Evolutionary conservation across 2,113 vertebrate species (phyloP).

Genomic region (Lasiurus cinereus): DNA sequence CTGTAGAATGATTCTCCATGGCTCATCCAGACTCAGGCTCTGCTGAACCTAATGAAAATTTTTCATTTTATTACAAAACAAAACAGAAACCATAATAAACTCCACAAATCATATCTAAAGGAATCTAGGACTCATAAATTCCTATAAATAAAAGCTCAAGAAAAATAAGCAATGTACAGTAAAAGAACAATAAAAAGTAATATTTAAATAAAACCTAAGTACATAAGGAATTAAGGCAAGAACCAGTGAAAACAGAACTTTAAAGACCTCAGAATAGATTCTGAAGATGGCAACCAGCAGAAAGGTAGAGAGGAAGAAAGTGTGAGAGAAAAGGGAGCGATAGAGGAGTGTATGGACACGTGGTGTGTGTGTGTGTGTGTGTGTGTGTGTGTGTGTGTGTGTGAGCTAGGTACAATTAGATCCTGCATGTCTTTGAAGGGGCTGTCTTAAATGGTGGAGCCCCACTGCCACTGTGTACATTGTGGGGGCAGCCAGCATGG

Average conservation of each 20-base stretch:
- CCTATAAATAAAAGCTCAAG: neutral
- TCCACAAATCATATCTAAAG: neutral
- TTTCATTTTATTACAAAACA: neutral
- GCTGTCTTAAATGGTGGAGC: no score
- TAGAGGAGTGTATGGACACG: no score
- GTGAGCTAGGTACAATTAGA: no score
- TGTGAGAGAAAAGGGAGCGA: no score
- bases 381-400: no score
- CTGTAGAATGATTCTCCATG: neutral
- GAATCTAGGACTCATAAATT: neutral
- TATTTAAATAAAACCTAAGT: conserved; percentile 34
- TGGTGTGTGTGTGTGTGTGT: no score
- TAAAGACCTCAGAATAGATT: neutral
- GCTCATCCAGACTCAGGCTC: neutral
- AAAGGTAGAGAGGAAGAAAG: no score
- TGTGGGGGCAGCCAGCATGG: no score
- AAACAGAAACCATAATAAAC: neutral
- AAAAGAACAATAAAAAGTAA: neutral
- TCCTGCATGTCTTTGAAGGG: no score
- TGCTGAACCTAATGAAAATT: neutral
- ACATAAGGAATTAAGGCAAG: neutral
- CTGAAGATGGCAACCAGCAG: no score
- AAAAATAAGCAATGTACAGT: neutral
- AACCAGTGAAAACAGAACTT: conserved; percentile 7
- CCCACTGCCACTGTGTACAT: no score